Evolutionary conservation across 2,888 invertebrate species (phyloP).

Genomic region (Cheilosia urbana): DNA sequence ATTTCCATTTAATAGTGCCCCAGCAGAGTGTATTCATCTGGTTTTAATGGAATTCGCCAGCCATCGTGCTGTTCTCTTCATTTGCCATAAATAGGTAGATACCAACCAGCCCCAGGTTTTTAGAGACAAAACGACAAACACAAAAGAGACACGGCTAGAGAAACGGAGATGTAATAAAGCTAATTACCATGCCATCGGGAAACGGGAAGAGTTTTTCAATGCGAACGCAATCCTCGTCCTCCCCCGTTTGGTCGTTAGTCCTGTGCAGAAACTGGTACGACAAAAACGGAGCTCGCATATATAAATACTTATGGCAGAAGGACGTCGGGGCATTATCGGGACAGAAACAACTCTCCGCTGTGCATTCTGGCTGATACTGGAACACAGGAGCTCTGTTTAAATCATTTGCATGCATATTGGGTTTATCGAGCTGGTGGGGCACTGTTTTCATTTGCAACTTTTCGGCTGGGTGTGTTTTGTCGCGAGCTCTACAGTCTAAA

Average conservation of each 20-base stretch:
- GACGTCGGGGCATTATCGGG: conserved; percentile 9
- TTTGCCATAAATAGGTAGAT: conserved; percentile 12
- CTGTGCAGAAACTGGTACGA: neutral
- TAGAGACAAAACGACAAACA: conserved; percentile 21
- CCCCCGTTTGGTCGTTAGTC: conserved; percentile 34
- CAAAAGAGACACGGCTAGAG: conserved; percentile 46
- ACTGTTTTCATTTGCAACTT: conserved; percentile 65
- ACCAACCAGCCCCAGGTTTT: neutral
- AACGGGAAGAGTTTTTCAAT: conserved; percentile 37
- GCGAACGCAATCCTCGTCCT: conserved; percentile 28
- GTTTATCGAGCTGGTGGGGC: conserved; percentile 65
- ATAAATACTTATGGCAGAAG: conserved; percentile 24
- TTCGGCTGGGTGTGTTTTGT: conserved; percentile 20
- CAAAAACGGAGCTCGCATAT: conserved; percentile 32
- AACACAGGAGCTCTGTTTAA: conserved; percentile 54
- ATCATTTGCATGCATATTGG: conserved; percentile 75
- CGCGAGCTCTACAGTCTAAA: neutral
- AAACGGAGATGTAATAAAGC: conserved; percentile 66
- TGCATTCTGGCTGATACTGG: conserved; percentile 39
- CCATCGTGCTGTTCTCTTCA: neutral
- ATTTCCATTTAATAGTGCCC: conserved; percentile 70
- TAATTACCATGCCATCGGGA: conserved; percentile 67
- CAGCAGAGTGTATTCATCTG: conserved; percentile 62
- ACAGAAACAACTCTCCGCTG: conserved; percentile 44
- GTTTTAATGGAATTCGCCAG: conserved; percentile 67